Base-by-base conservation (phyloP, 2,797 vertebrate genomes). In the Pipistrellus pygmaeus region DNA sequence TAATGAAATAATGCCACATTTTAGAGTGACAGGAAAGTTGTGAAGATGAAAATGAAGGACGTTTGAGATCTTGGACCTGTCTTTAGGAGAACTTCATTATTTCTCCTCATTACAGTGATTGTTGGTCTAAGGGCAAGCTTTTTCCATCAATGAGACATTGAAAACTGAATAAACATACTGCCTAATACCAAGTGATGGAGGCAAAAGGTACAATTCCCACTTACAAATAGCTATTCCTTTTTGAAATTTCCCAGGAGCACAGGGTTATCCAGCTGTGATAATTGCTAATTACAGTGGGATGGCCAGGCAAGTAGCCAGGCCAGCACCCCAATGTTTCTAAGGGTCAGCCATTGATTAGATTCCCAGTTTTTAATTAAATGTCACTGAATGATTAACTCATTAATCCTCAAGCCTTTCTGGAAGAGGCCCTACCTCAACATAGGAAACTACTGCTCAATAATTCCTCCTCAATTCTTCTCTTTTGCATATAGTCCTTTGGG, bases 301-400 rank as follows among this genome's bases (percentile, higher is more conserved):
- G 93, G 92, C 72, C 92, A 96, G 96, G 87, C 96, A 84, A 88
- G 46, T 93, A 97, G 90, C 11, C 92, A 96, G 85, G 96, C 90
- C 96, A 96, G 93, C 71, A 96, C 82, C 87, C 90, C 68, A 73
- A 6, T 73, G 62, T 94, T 97, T 75, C 76, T 32, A 12, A 92
- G 94, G 82, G 77, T 57, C 88, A 64, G 85, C 82, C 93, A 93
- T 93, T 96, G 95, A 97, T 97, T 97, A 93, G 84, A 97, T 35
- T 73, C 85, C 85, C 86, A 88, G 90, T 20, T 92, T 96, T 96
- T 97, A 97, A 98, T 97, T 98, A 97, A 98, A 97, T 96, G 97
- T 98, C 96, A 98, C 88, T 38, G 88, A 96, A 86, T 97, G 83
- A 97, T 97, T 97, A 97, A 98, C 94, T 97, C 93, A 97, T 97